phyloP scores from a whole-genome alignment of 2,797 vertebrate genomes.

The Leptoclinus maculatus region DNA sequence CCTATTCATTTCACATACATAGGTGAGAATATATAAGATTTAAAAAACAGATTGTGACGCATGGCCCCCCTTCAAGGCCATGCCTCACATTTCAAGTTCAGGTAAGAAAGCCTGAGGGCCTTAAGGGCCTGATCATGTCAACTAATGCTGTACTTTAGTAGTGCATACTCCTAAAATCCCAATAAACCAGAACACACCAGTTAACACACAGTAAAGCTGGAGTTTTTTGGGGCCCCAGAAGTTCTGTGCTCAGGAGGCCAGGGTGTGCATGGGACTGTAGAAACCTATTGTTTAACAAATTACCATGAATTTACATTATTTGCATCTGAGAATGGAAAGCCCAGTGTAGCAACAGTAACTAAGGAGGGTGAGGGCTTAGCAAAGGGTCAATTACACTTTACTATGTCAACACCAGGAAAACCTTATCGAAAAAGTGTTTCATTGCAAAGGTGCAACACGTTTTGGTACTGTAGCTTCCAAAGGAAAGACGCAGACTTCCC shows the following conservation, averaged over 20 bases:
- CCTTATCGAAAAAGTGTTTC: neutral
- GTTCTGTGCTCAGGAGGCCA: too few relatives aligned
- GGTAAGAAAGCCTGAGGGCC: neutral
- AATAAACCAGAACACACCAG: neutral
- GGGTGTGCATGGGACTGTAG: neutral
- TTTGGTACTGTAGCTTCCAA: neutral
- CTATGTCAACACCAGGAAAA: neutral
- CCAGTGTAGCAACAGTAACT: neutral
- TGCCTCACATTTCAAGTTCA: neutral
- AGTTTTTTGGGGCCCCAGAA: too few relatives aligned
- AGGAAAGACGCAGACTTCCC: neutral
- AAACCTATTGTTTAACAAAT: conserved; percentile 2
- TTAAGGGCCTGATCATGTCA: neutral
- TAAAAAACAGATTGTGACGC: conserved; percentile 2
- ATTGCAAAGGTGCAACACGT: neutral
- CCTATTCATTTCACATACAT: neutral
- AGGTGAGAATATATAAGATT: conserved; percentile 1
- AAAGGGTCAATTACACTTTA: neutral
- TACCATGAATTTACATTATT: conserved; percentile 9
- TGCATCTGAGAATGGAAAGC: neutral
- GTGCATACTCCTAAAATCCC: neutral
- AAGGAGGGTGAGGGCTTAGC: neutral
- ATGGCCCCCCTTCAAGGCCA: neutral
- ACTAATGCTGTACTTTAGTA: neutral
- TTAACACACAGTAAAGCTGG: neutral